Percentiles rank a stretch among this genome's conserved stretches.
phyloP scores from a whole-genome alignment of 1,140 invertebrate species.

The Odontomachus brunneus region DNA sequence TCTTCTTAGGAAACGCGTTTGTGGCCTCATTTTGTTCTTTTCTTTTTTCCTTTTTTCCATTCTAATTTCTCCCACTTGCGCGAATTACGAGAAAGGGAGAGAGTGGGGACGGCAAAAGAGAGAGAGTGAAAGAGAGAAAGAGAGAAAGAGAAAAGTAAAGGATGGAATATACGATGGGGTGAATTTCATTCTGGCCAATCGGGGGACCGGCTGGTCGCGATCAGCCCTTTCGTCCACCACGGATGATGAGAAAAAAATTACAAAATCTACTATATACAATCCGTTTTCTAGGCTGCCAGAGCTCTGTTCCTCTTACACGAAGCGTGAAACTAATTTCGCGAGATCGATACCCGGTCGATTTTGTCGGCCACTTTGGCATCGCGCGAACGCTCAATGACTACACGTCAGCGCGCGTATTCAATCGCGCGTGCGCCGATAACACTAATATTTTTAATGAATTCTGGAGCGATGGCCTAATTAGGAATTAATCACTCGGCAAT shows the following conservation, averaged over 20 bases:
- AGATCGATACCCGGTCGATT: conserved; percentile 35
- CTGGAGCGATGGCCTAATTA: too few relatives aligned
- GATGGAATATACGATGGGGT: conserved; percentile 49
- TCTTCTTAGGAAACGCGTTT: conserved; percentile 18
- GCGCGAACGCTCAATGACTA: neutral
- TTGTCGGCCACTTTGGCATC: conserved; percentile 14
- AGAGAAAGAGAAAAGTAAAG: neutral
- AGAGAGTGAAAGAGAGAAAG: neutral
- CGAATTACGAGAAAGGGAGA: conserved; percentile 11
- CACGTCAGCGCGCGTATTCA: neutral
- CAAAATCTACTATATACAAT: conserved; percentile 77
- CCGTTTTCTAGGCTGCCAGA: conserved; percentile 66
- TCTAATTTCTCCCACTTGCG: neutral
- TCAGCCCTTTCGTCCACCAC: conserved; percentile 78
- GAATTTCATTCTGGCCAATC: conserved; percentile 73
- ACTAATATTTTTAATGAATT: too few relatives aligned
- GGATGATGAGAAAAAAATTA: conserved; percentile 70
- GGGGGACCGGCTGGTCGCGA: conserved; percentile 79
- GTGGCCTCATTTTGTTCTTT: neutral
- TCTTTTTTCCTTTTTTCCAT: neutral
- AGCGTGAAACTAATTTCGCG: conserved; percentile 31
- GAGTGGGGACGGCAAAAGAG: conserved; percentile 4
- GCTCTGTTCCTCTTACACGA: conserved; percentile 62
- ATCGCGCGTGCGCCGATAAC: neutral
- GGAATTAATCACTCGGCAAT: too few relatives aligned